These are phyloP conservation scores for Australoheros scitulus DNA, from an alignment of 2,113 vertebrate species.

Conservation along the genomic window DNA sequence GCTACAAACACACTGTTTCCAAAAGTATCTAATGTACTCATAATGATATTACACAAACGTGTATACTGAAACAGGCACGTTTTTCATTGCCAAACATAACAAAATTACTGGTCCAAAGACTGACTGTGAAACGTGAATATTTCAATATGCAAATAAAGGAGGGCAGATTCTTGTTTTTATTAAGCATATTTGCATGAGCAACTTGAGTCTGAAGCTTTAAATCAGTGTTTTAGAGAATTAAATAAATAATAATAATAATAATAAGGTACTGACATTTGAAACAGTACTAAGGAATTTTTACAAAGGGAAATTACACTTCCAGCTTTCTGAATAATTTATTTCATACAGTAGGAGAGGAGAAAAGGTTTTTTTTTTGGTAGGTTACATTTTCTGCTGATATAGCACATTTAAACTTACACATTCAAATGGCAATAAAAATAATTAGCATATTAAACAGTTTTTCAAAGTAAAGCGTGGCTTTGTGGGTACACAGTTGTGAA, in stretches of 20 bases:
- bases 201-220: neutral
- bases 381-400: slow-evolving; percentile 1
- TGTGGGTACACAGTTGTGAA: slow-evolving; percentile 18
- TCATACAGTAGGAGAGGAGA: slow-evolving; percentile 43
- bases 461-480: slow-evolving; percentile 36
- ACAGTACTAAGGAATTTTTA: neutral
- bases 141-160: neutral
- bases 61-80: neutral
- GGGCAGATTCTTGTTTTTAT: neutral
- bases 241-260: neutral
- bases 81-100: neutral
- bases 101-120: neutral
- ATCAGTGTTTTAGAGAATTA: neutral
- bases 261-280: neutral
- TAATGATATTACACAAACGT: neutral
- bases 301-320: neutral
- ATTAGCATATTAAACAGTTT: slow-evolving; percentile 25
- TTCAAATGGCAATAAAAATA: slow-evolving; percentile 26
- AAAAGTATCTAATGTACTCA: neutral
- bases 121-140: slow-evolving; percentile 14
- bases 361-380: slow-evolving; percentile 19
- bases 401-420: slow-evolving; percentile 6
- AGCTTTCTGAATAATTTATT: slow-evolving; percentile 63
- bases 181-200: neutral
- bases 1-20: neutral